These are phyloP conservation scores for Archivesica marissinica DNA, from an alignment of 1,140 invertebrate genomes.

Conservation along the genomic window DNA sequence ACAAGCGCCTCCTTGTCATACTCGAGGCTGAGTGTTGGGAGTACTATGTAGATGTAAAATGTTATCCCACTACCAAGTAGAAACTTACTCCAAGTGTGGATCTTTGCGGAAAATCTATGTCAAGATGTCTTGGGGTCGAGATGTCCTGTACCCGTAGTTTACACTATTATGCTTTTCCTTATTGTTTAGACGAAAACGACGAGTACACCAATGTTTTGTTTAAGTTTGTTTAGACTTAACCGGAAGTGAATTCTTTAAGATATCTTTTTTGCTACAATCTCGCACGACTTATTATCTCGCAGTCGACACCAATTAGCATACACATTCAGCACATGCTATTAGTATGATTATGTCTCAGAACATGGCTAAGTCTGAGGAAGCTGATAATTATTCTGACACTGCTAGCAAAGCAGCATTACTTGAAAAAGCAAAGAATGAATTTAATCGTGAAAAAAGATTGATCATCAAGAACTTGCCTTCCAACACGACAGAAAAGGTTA, in stretches of 20 bases:
- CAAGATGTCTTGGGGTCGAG: too few relatives aligned
- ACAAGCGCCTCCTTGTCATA: too few relatives aligned
- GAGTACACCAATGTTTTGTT: too few relatives aligned
- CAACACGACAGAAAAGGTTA: slow-evolving; percentile 48
- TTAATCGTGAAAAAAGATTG: slow-evolving; percentile 59
- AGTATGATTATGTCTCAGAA: not conserved
- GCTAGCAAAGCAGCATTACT: slow-evolving; percentile 50
- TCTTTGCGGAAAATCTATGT: too few relatives aligned
- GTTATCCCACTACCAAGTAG: too few relatives aligned
- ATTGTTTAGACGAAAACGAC: too few relatives aligned
- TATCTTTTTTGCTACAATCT: not conserved
- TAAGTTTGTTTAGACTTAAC: slow-evolving; percentile 22
- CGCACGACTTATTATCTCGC: not conserved
- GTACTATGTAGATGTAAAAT: too few relatives aligned
- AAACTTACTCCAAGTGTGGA: too few relatives aligned
- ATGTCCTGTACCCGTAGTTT: too few relatives aligned
- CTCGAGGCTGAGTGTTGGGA: too few relatives aligned
- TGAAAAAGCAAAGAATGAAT: slow-evolving; percentile 55
- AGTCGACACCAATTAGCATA: not conserved
- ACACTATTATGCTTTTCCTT: too few relatives aligned
- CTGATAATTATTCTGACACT: slow-evolving; percentile 43
- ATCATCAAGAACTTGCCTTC: slow-evolving; percentile 56
- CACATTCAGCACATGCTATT: not conserved
- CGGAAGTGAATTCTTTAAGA: not conserved
- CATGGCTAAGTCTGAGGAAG: not conserved